These are phyloP conservation scores for Gobio occitaniae DNA, from an alignment of 2,797 vertebrate species.

Conservation along the genomic window DNA sequence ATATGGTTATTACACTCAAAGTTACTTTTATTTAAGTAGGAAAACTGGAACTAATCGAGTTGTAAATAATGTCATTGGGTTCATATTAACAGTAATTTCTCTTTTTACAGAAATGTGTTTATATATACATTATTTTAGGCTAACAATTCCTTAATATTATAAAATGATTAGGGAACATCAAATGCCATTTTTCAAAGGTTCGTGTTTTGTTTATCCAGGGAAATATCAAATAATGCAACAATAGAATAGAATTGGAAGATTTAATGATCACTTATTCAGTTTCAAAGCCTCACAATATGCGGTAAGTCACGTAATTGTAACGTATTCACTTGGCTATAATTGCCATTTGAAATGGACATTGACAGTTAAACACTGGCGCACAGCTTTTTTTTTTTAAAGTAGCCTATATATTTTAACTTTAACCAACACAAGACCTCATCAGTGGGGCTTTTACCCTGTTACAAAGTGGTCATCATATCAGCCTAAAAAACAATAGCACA, in stretches of 20 bases:
- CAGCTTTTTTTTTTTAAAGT: neutral
- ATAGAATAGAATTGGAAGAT: neutral
- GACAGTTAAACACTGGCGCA: neutral
- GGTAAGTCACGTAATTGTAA: neutral
- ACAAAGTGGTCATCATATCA: neutral
- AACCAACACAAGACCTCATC: neutral
- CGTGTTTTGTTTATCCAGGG: neutral
- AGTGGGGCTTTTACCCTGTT: neutral
- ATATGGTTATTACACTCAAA: neutral
- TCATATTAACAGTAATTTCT: neutral
- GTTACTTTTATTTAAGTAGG: neutral
- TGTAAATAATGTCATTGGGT: neutral
- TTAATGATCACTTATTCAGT: neutral
- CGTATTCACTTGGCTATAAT: neutral
- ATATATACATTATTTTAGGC: neutral
- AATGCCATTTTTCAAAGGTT: constrained; percentile 2
- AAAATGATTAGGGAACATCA: neutral
- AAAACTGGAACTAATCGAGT: neutral
- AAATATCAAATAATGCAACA: neutral
- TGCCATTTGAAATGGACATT: neutral
- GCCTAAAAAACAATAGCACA: neutral
- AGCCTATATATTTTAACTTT: neutral
- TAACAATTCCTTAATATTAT: neutral
- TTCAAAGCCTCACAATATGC: neutral
- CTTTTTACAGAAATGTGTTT: neutral